Evolutionary conservation across 53 echinoderm and acorn worm species (phyloP), one percentile per base, ranked within the genome.

Genomic region (Temnopleurus reevesii): DNA sequence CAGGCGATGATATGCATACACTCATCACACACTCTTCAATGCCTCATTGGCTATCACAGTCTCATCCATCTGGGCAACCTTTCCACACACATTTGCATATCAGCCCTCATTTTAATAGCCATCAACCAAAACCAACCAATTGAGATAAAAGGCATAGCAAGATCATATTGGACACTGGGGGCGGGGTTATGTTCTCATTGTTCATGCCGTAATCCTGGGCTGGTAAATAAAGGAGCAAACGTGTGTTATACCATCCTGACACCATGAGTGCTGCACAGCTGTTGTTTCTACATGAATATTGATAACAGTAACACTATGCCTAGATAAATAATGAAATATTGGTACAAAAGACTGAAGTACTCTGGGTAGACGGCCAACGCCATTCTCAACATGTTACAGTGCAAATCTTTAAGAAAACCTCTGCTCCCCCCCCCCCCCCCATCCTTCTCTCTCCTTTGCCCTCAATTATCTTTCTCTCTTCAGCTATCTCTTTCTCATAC

Each of bases 21-120:
- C 88, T 87, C 65, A 6, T 66, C 49, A 71, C 71, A 71, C 88
- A 87, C 88, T 87, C 71, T 34, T 65, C 53, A 46, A 66, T 31
- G 88, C 12, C 86, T 86, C 86, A 86, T 86, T 61, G 86, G 71
- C 31, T 66, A 64, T 66, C 71, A 49, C 31, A n/a, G 19, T 10
- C 65, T 87, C 88, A 87, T 87, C 88, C 88, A 71, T 66, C 88
- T 34, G 26, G 35, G 44, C 51, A 63, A 46, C 88, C 88, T 51
- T 66, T 87, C 88, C 34, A 85, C 35, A 59, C 44, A 28, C 88
- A 87, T 87, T 87, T 87, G 71, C 88, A 87, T 87, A 87, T 87
- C 88, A 59, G 46, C 36, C 21, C 86, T 85, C 86, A 85, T 85
- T 60, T 44, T 46, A 60, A 87, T 87, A 71, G 31, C 71, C 25